Conservation (phyloP, 1,140 invertebrate species). For the Doryteuthis pealeii region DNA sequence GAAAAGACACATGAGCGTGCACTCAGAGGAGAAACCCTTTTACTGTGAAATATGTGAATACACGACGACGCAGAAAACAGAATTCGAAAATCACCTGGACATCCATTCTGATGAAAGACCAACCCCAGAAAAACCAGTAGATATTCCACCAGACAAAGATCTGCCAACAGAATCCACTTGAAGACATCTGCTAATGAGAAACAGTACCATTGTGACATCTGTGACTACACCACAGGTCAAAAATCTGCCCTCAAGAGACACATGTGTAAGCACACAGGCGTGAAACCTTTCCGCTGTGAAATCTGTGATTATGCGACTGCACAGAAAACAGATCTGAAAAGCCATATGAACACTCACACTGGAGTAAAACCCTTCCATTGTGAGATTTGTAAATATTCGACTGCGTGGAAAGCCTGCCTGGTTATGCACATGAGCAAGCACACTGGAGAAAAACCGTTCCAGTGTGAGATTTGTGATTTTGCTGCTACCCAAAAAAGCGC, state of each 20-base stretch:
- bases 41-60: not conserved
- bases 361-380: not conserved
- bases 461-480: constrained; percentile 71
- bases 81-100: constrained; percentile 57
- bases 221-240: not conserved
- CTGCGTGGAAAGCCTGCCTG: not conserved
- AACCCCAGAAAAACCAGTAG: constrained; percentile 53
- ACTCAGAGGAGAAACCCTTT: not conserved
- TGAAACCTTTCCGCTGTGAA: not conserved
- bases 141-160: constrained; percentile 14
- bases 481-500: constrained; percentile 63
- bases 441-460: constrained; percentile 69
- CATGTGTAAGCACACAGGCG: not conserved
- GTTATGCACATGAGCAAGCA: not conserved
- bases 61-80: too few species aligned
- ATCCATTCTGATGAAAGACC: constrained; percentile 53
- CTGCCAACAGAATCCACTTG: not conserved
- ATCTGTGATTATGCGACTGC: not conserved
- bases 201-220: not conserved
- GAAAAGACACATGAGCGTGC: not conserved
- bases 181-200: not conserved
- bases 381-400: not conserved
- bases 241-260: not conserved
- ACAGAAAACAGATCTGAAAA: not conserved
- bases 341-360: not conserved